Conservation (phyloP, 1,140 invertebrate species). For the Thrips palmi region DNA sequence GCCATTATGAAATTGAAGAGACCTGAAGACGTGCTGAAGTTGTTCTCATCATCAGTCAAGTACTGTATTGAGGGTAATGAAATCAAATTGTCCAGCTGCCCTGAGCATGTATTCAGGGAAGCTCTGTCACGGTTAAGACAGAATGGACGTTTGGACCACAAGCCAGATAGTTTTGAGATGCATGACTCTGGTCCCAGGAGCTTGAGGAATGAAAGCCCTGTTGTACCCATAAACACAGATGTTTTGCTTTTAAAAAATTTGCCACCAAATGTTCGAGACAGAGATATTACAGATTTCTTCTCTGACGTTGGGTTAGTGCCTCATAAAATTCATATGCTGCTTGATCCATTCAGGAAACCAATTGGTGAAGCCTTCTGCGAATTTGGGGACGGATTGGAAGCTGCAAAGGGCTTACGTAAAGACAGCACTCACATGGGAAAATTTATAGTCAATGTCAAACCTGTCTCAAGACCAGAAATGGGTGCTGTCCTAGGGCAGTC, state of each 20-base stretch:
- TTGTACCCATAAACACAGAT: conserved; percentile 23
- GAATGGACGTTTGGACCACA: not conserved
- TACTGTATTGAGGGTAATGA: not conserved
- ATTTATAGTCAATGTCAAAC: conserved; percentile 39
- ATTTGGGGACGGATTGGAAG: conserved; percentile 48
- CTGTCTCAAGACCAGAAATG: conserved; percentile 43
- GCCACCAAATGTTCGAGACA: conserved; percentile 49
- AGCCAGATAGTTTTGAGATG: conserved; percentile 1
- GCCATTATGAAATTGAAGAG: conserved; percentile 56
- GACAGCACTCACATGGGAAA: conserved; percentile 46
- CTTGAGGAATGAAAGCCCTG: conserved; percentile 1
- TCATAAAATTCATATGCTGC: conserved; percentile 55
- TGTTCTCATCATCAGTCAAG: conserved; percentile 1
- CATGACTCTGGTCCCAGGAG: no score
- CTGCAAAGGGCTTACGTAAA: conserved; percentile 43
- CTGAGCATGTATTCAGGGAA: conserved; percentile 6
- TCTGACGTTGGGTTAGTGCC: conserved; percentile 54
- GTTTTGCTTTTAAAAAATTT: conserved; percentile 56
- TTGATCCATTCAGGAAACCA: conserved; percentile 42
- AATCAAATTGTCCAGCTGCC: conserved; percentile 3
- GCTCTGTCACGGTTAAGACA: not conserved
- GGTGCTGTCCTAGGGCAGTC: conserved; percentile 23
- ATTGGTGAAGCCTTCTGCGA: conserved; percentile 74
- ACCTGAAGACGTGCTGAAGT: conserved; percentile 33
- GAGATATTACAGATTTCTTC: conserved; percentile 65